Evolutionary conservation across 2,797 vertebrate genomes (phyloP).

Genomic region (Acanthornis magna): DNA sequence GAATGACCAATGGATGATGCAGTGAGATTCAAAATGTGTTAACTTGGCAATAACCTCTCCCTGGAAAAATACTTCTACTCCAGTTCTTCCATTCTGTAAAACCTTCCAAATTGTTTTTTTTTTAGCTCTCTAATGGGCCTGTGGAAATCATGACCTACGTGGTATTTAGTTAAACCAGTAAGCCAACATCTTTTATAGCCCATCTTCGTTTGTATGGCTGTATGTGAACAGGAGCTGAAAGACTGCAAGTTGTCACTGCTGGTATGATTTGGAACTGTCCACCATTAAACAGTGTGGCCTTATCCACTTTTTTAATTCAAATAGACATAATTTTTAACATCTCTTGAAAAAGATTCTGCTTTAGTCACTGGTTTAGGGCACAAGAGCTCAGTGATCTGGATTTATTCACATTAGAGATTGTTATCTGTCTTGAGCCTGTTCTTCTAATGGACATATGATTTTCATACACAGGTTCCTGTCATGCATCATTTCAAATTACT

Average conservation of each 20-base stretch:
- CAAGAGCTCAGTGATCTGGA: not conserved
- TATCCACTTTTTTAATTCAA: constrained; percentile 23
- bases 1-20: not conserved
- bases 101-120: not conserved
- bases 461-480: not conserved
- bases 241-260: not conserved
- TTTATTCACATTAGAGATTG: not conserved
- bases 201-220: not conserved
- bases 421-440: not conserved
- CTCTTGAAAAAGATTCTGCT: not conserved
- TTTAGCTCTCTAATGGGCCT: not conserved
- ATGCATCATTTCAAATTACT: not conserved
- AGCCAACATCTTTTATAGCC: constrained; percentile 3
- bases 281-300: constrained; percentile 1
- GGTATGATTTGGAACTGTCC: not conserved
- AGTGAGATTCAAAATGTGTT: not conserved
- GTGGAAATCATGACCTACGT: not conserved
- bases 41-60: not conserved
- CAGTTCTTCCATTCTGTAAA: not conserved
- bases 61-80: not conserved
- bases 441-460: not conserved
- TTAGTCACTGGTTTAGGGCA: not conserved
- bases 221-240: not conserved
- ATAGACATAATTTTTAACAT: not conserved
- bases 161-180: constrained; percentile 30